phyloP scores from a whole-genome alignment of 2,113 vertebrate species.

The Tachuris rubrigastra region DNA sequence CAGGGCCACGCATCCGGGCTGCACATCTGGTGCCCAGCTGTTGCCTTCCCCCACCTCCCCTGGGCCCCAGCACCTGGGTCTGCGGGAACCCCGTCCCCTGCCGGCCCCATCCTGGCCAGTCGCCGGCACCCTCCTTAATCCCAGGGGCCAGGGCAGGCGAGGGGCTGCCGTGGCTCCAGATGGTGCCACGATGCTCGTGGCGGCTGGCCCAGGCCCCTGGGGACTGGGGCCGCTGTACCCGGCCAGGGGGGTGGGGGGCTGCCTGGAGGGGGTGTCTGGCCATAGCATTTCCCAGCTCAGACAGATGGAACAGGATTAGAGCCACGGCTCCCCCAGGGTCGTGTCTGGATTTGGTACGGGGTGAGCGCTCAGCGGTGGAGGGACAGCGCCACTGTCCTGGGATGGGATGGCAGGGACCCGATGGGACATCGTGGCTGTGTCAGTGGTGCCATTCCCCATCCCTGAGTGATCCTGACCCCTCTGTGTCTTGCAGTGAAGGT shows the following conservation, averaged over 20 bases:
- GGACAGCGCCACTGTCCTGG: accelerated
- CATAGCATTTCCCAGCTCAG: slow-evolving; percentile 46
- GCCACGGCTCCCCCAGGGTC: background rate
- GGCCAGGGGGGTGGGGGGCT: background rate
- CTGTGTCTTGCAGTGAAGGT: slow-evolving; percentile 81
- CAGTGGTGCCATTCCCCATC: accelerated
- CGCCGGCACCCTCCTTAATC: background rate
- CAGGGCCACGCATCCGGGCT: background rate
- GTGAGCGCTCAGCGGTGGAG: accelerated
- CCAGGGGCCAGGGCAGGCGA: accelerated
- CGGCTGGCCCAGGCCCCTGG: background rate
- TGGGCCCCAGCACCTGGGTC: background rate
- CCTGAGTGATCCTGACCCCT: background rate
- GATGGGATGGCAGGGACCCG: accelerated
- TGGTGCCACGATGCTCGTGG: background rate
- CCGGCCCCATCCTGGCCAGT: background rate
- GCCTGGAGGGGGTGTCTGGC: background rate
- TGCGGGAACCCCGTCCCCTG: background rate
- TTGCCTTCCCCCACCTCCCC: background rate
- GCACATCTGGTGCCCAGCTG: slow-evolving; percentile 60
- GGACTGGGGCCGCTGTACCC: accelerated
- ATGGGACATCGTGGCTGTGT: background rate
- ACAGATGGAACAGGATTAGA: slow-evolving; percentile 52
- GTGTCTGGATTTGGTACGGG: accelerated
- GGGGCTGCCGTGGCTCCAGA: slow-evolving; percentile 25